Evolutionary conservation across 2,113 vertebrate species (phyloP).

Genomic region (Labeo catla): DNA sequence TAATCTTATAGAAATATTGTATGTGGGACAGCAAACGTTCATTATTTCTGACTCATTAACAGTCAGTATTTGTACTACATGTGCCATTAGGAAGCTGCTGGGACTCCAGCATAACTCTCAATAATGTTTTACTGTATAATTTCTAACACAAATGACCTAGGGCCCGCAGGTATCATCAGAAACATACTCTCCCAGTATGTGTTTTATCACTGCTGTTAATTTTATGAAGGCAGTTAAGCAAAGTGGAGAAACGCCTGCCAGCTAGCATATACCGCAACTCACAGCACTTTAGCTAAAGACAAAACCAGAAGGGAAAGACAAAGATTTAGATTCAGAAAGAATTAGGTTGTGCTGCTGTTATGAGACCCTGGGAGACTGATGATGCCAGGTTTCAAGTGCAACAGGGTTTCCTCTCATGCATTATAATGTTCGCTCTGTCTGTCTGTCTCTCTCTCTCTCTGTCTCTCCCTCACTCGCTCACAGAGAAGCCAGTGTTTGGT

Average conservation of each 20-base stretch:
- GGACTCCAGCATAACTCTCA: slow-evolving; percentile 53
- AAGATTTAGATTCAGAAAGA: slow-evolving; percentile 13
- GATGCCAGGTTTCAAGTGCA: slow-evolving; percentile 30
- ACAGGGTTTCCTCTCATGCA: slow-evolving; percentile 24
- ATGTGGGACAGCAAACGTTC: background rate
- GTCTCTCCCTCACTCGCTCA: slow-evolving; percentile 22
- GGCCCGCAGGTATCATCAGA: slow-evolving; percentile 76
- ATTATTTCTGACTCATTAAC: background rate
- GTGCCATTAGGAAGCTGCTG: slow-evolving; percentile 23
- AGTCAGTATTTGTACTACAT: background rate
- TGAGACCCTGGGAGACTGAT: slow-evolving; percentile 22
- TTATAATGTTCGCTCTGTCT: slow-evolving; percentile 14
- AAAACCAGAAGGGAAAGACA: background rate
- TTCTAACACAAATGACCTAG: slow-evolving; percentile 69
- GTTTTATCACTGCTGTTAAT: slow-evolving; percentile 77
- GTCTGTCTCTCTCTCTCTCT: background rate
- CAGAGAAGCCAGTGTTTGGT: slow-evolving; percentile 41
- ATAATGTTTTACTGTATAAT: slow-evolving; percentile 76
- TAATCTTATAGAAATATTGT: background rate
- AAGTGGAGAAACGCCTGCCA: slow-evolving; percentile 73
- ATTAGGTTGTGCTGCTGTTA: slow-evolving; percentile 19
- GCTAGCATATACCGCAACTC: slow-evolving; percentile 66
- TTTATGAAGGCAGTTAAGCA: slow-evolving; percentile 74
- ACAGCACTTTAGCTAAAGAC: slow-evolving; percentile 65
- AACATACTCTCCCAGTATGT: slow-evolving; percentile 74